Evolutionary conservation across 2,888 invertebrate species (phyloP).

Genomic region (Helleia helle): DNA sequence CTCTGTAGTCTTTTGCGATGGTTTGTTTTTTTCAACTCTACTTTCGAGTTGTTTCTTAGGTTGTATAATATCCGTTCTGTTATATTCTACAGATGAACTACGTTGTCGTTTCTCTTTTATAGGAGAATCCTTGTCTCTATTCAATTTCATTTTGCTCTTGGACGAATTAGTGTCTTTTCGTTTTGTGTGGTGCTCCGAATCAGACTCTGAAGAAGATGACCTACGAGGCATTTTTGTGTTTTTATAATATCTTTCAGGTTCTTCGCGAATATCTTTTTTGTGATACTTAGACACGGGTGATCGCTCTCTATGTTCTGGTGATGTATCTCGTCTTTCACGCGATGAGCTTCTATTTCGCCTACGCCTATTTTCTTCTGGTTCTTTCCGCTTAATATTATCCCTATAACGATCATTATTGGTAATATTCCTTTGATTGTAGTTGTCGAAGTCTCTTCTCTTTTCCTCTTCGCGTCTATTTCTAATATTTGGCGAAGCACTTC

Average conservation of each 20-base stretch:
- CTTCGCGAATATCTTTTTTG: slow-evolving; percentile 15
- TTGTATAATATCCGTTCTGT: slow-evolving; percentile 32
- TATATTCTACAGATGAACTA: slow-evolving; percentile 31
- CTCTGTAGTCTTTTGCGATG: slow-evolving; percentile 31
- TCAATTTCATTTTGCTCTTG: slow-evolving; percentile 33
- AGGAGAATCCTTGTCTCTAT: slow-evolving; percentile 32
- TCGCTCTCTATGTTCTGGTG: slow-evolving; percentile 27
- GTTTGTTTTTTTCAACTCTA: slow-evolving; percentile 37
- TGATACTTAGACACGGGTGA: slow-evolving; percentile 3
- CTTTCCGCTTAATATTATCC: slow-evolving; percentile 15
- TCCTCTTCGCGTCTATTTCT: slow-evolving; percentile 30
- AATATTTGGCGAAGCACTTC: slow-evolving; percentile 35
- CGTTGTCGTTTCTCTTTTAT: slow-evolving; percentile 32
- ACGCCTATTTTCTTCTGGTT: slow-evolving; percentile 26
- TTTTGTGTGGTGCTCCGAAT: slow-evolving; percentile 35
- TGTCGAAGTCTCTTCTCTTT: slow-evolving; percentile 32
- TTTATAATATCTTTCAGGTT: slow-evolving; percentile 38
- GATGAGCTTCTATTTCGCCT: slow-evolving; percentile 38
- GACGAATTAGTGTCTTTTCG: slow-evolving; percentile 29
- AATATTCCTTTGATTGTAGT: slow-evolving; percentile 32
- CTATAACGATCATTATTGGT: slow-evolving; percentile 19
- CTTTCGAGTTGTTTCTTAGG: slow-evolving; percentile 22
- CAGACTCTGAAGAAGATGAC: slow-evolving; percentile 44
- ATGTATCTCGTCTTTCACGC: slow-evolving; percentile 36
- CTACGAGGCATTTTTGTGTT: slow-evolving; percentile 29